Evolutionary conservation across 2,888 invertebrate genomes (phyloP).

Genomic region (Barypeithes pellucidus): DNA sequence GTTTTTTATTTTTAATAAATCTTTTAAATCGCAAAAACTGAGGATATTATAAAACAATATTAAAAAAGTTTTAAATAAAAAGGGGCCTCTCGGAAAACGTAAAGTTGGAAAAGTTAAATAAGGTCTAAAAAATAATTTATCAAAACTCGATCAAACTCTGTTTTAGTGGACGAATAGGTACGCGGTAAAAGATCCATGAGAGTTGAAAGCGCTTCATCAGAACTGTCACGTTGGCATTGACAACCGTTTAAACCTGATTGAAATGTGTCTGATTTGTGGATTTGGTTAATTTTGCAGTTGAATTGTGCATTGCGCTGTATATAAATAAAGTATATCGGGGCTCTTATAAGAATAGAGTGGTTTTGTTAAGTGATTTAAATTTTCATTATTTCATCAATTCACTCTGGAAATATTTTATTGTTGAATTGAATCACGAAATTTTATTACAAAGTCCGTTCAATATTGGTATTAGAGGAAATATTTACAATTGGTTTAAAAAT

Average conservation of each 20-base stretch:
- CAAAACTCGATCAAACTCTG: not conserved
- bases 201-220: not conserved
- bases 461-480: too few species aligned
- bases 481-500: too few species aligned
- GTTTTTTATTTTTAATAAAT: too few species aligned
- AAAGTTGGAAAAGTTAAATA: not conserved
- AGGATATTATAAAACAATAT: not conserved
- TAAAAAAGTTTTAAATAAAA: constrained; percentile 4
- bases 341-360: too few species aligned
- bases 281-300: not conserved
- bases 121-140: not conserved
- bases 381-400: too few species aligned
- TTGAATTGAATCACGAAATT: too few species aligned
- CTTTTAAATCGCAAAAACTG: not conserved
- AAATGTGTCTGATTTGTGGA: not conserved
- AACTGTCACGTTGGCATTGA: not conserved
- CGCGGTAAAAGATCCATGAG: not conserved
- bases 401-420: too few species aligned
- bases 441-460: too few species aligned
- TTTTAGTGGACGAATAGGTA: not conserved
- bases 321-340: too few species aligned
- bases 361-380: too few species aligned
- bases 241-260: constrained; percentile 4
- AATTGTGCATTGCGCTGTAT: not conserved
- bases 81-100: not conserved